These are phyloP conservation scores for Palythoa grandis DNA, from an alignment of 92 coral and sea anemone genomes.

Conservation along the genomic window DNA sequence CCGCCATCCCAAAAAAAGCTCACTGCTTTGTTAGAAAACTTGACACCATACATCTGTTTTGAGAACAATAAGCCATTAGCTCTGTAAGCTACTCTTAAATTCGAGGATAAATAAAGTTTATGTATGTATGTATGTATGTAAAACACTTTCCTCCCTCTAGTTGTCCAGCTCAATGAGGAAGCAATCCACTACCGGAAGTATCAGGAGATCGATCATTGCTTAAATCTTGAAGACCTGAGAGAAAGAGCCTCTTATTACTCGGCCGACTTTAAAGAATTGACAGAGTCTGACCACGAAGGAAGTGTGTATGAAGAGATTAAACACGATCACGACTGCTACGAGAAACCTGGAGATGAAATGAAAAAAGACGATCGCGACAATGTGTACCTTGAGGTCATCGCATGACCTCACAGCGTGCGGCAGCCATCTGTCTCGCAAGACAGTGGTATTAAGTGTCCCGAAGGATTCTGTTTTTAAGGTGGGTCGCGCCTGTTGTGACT, in stretches of 20 bases:
- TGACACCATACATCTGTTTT: too few relatives aligned
- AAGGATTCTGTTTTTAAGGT: too few relatives aligned
- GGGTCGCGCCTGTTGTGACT: too few relatives aligned
- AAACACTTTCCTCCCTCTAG: neutral
- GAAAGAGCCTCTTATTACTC: neutral
- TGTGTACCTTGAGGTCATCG: neutral
- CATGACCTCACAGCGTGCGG: neutral
- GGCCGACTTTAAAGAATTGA: neutral
- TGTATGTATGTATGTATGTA: too few relatives aligned
- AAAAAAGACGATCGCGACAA: neutral
- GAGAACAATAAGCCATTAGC: too few relatives aligned
- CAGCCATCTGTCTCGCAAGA: too few relatives aligned
- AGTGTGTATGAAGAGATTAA: neutral
- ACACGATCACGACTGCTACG: neutral
- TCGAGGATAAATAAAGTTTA: too few relatives aligned
- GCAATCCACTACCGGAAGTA: neutral
- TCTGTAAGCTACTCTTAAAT: too few relatives aligned
- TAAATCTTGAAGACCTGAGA: neutral
- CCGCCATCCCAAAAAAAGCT: too few relatives aligned
- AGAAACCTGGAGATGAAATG: neutral
- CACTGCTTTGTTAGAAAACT: too few relatives aligned
- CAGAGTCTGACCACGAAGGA: neutral
- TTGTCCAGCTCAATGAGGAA: neutral
- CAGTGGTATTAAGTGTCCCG: too few relatives aligned
- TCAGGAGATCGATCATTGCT: neutral